These are phyloP conservation scores for Druon quercuslanigerum DNA, from an alignment of 1,140 invertebrate species.

Conservation along the genomic window DNA sequence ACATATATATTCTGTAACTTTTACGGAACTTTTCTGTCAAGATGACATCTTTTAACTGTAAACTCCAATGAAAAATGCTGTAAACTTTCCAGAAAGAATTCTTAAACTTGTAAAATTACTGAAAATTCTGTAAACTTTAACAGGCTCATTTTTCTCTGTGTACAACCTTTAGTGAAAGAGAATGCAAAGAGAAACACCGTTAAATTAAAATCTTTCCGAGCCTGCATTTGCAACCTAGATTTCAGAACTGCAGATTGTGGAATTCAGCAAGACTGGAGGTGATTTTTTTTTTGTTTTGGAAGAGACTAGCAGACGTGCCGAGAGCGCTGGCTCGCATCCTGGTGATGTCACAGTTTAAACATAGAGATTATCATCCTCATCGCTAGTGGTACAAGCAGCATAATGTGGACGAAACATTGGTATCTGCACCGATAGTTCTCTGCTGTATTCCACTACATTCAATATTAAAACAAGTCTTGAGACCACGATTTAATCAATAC, in stretches of 20 bases:
- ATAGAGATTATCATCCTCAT: conserved; percentile 62
- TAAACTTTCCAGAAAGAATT: too few relatives aligned
- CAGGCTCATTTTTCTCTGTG: too few relatives aligned
- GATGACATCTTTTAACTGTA: too few relatives aligned
- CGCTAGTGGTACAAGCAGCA: conserved; percentile 34
- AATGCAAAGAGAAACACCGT: too few relatives aligned
- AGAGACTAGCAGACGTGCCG: neutral
- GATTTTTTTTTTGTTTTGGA: neutral
- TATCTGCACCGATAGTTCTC: conserved; percentile 26
- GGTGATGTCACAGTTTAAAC: conserved; percentile 68
- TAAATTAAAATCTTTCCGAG: too few relatives aligned
- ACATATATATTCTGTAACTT: too few relatives aligned
- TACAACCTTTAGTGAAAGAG: too few relatives aligned
- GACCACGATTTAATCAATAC: conserved; percentile 30
- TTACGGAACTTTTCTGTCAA: too few relatives aligned
- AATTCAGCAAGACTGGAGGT: neutral
- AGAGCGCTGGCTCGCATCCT: conserved; percentile 41
- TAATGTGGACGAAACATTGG: conserved; percentile 21
- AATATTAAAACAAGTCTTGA: conserved; percentile 20
- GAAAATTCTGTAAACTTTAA: too few relatives aligned
- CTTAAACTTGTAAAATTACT: too few relatives aligned
- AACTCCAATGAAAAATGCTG: too few relatives aligned
- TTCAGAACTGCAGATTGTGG: neutral
- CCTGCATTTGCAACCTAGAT: too few relatives aligned
- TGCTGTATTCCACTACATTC: conserved; percentile 26